These are phyloP conservation scores for Percina caprodes DNA, from an alignment of 2,113 vertebrate species.

Conservation along the genomic window DNA sequence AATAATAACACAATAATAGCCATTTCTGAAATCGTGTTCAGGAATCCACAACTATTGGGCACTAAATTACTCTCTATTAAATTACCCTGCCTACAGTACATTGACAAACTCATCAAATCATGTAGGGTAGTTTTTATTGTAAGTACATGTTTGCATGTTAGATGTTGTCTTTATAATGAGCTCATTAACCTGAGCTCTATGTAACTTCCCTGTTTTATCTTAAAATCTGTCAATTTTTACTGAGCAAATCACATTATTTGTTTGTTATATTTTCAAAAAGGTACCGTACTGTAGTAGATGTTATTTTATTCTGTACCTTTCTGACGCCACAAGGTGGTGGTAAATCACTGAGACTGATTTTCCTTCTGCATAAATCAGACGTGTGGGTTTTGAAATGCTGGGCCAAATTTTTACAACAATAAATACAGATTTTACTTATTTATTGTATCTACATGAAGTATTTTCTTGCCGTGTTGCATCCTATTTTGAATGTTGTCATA, in stretches of 20 bases:
- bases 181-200: background rate
- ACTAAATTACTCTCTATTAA: background rate
- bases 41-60: background rate
- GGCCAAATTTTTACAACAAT: background rate
- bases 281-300: background rate
- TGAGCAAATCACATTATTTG: background rate
- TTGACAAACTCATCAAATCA: background rate
- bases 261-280: background rate
- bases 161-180: background rate
- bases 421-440: background rate
- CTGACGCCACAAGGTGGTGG: constrained; percentile 73
- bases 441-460: background rate
- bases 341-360: constrained; percentile 43
- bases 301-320: background rate
- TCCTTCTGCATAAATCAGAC: background rate
- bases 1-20: too few relatives aligned
- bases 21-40: background rate
- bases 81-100: background rate
- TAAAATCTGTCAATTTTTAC: background rate
- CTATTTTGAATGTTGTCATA: background rate
- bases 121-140: too few relatives aligned
- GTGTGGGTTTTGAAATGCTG: background rate
- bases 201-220: background rate
- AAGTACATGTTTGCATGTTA: background rate
- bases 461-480: background rate